phyloP scores from a whole-genome alignment of 2,113 vertebrate species.

The Trogon melanurus region DNA sequence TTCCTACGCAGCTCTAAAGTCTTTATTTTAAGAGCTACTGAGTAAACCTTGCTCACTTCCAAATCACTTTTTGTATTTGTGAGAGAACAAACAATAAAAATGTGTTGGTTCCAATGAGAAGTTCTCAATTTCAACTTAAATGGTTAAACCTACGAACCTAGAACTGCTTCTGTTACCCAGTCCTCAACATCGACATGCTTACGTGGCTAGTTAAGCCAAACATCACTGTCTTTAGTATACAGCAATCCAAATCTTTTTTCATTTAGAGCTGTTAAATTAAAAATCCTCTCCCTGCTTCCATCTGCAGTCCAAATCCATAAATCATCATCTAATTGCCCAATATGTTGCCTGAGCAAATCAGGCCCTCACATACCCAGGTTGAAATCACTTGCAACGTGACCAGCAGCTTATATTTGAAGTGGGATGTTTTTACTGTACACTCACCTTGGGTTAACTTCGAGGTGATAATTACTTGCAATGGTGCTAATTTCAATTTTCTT shows the following conservation, averaged over 20 bases:
- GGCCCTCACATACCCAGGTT: background rate
- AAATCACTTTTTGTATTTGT: background rate
- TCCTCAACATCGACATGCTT: background rate
- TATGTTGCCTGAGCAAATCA: background rate
- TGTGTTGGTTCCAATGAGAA: background rate
- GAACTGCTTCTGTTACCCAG: background rate
- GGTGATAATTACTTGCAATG: conserved; percentile 98
- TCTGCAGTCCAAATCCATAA: background rate
- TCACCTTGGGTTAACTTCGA: conserved; percentile 97
- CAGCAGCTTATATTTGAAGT: background rate
- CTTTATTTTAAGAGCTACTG: background rate
- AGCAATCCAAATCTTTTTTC: background rate
- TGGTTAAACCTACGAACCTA: background rate
- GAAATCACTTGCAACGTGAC: background rate
- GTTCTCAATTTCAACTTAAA: background rate
- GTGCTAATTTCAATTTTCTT: conserved; percentile 99
- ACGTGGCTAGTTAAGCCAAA: background rate
- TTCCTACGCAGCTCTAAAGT: background rate
- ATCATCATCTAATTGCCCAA: background rate
- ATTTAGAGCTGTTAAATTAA: background rate
- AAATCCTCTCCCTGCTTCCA: background rate
- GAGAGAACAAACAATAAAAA: background rate
- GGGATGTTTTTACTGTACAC: background rate
- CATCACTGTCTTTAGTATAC: background rate
- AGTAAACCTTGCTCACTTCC: background rate